Evolutionary conservation across 2,797 vertebrate species (phyloP).

Genomic region (Crocodylus rhombifer): DNA sequence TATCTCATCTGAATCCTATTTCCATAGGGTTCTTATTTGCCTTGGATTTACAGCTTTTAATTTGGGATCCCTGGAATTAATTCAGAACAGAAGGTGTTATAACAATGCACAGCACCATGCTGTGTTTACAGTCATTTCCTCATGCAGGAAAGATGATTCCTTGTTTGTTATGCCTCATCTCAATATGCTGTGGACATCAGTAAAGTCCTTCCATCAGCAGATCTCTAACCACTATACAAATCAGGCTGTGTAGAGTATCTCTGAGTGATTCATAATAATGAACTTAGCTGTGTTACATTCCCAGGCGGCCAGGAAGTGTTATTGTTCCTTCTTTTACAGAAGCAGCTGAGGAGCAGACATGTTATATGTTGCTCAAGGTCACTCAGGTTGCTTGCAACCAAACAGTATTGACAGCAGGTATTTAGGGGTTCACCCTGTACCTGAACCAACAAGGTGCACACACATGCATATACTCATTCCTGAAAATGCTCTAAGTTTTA

Average conservation of each 20-base stretch:
- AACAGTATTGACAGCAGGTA: neutral
- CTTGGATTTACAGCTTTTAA: neutral
- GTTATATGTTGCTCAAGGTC: neutral
- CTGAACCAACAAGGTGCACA: no score
- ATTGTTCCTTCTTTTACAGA: neutral
- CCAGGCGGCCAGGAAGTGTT: neutral
- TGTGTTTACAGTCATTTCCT: neutral
- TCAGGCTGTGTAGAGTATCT: no score
- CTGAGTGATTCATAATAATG: no score
- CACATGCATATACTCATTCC: neutral
- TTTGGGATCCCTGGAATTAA: neutral
- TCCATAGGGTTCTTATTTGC: neutral
- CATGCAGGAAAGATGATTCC: neutral
- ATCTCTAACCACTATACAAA: neutral
- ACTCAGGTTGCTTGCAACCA: neutral
- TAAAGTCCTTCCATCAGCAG: neutral
- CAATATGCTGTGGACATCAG: neutral
- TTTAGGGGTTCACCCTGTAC: no score
- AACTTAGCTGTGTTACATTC: no score
- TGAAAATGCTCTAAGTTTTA: neutral
- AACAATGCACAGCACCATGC: accelerated
- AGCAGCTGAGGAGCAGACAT: neutral
- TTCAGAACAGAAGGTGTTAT: neutral
- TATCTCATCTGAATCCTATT: neutral
- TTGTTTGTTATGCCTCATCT: neutral